phyloP scores from a whole-genome alignment of 2,888 invertebrate genomes.

The Lochmaea crataegi region DNA sequence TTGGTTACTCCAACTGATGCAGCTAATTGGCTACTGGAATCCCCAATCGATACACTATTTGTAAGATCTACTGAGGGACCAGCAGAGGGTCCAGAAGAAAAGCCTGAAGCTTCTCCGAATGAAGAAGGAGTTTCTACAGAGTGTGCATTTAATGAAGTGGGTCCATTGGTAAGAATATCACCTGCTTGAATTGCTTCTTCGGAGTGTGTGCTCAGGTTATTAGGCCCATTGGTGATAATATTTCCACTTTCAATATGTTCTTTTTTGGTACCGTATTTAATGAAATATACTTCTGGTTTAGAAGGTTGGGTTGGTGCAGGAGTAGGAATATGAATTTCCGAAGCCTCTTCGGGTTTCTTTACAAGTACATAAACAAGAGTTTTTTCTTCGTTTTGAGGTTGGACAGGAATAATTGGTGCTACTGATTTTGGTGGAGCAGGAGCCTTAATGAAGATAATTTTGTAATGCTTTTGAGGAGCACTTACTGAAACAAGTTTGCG shows the following conservation, averaged over 20 bases:
- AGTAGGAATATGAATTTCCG: slow-evolving; percentile 82
- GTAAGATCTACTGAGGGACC: neutral
- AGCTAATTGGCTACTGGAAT: slow-evolving; percentile 36
- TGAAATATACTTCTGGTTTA: slow-evolving; percentile 93
- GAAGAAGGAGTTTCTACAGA: neutral
- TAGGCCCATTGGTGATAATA: slow-evolving; percentile 13
- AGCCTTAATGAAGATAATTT: slow-evolving; percentile 89
- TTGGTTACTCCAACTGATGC: slow-evolving; percentile 34
- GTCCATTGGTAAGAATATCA: neutral
- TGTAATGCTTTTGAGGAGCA: slow-evolving; percentile 89
- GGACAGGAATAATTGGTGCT: slow-evolving; percentile 67
- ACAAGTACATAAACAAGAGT: slow-evolving; percentile 90
- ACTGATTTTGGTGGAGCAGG: slow-evolving; percentile 66
- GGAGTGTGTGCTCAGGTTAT: neutral
- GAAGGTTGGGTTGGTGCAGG: slow-evolving; percentile 84
- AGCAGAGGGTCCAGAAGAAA: neutral
- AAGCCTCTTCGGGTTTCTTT: slow-evolving; percentile 88
- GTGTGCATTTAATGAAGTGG: neutral
- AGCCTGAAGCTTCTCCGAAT: neutral
- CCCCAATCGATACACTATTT: neutral
- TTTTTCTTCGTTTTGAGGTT: slow-evolving; percentile 87
- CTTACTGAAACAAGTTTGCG: slow-evolving; percentile 72
- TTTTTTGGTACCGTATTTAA: slow-evolving; percentile 82
- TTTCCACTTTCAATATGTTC: slow-evolving; percentile 51
- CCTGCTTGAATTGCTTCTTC: neutral